phyloP scores from a whole-genome alignment of 2,888 invertebrate genomes.

The Euzophera pinguis region DNA sequence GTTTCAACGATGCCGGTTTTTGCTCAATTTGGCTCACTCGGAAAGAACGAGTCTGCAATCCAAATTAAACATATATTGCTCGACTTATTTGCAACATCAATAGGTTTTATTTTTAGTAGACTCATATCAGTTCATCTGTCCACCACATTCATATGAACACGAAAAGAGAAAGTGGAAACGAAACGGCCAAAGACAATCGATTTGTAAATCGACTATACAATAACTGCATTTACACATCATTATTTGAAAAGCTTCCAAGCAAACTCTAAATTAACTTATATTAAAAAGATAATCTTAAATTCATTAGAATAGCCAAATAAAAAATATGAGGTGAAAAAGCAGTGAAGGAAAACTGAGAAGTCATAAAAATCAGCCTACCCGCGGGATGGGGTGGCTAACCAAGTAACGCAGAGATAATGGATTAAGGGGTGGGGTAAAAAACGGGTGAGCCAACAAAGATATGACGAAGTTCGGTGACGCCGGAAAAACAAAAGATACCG shows the following conservation, averaged over 20 bases:
- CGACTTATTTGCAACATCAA: background rate
- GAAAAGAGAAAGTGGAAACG: no score
- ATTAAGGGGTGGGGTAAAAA: conserved; percentile 2
- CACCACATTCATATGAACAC: no score
- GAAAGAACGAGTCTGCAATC: background rate
- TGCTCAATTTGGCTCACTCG: background rate
- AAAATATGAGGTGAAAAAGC: background rate
- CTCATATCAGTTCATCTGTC: no score
- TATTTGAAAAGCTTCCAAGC: background rate
- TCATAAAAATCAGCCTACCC: background rate
- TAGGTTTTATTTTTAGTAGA: no score
- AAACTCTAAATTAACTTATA: background rate
- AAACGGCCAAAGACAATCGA: no score
- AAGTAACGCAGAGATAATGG: conserved; percentile 7
- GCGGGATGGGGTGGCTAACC: conserved; percentile 1
- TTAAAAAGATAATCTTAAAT: background rate
- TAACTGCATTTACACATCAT: background rate
- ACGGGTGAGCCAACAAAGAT: conserved; percentile 7
- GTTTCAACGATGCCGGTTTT: background rate
- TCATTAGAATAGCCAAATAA: background rate
- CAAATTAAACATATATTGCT: background rate
- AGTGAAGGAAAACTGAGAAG: background rate
- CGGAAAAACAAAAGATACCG: background rate
- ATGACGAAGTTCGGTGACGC: background rate
- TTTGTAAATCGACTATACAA: no score